phyloP scores from a whole-genome alignment of 2,888 invertebrate species.

The Hybos culiciformis region DNA sequence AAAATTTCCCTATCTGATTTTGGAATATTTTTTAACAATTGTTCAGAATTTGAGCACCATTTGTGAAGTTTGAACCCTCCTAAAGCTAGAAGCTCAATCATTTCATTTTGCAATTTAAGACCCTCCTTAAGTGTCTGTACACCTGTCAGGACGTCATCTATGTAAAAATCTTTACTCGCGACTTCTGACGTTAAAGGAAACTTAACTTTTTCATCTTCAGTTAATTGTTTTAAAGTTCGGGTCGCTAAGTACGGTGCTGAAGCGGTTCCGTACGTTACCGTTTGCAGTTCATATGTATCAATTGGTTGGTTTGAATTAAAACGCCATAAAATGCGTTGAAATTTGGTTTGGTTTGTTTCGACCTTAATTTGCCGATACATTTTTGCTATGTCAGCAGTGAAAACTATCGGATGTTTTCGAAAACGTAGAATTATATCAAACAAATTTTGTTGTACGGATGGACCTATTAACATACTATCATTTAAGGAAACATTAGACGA shows the following conservation, averaged over 20 bases:
- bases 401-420: too few species aligned
- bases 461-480: too few species aligned
- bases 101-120: too few species aligned
- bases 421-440: too few species aligned
- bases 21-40: too few species aligned
- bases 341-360: neutral
- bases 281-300: constrained; percentile 1
- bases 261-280: constrained; percentile 5
- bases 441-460: too few species aligned
- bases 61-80: too few species aligned
- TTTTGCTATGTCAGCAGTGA: neutral
- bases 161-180: neutral
- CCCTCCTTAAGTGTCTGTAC: neutral
- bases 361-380: constrained; percentile 6
- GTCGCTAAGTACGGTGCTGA: constrained; percentile 4
- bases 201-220: constrained; percentile 12
- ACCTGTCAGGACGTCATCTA: neutral
- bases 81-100: too few species aligned
- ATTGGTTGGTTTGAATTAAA: neutral
- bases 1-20: too few species aligned
- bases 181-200: neutral
- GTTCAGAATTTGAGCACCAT: too few species aligned
- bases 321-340: constrained; percentile 6
- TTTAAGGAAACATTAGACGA: too few species aligned
- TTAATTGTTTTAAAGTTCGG: constrained; percentile 7